Conservation (phyloP, 1,140 invertebrate species). For the Zaprionus tsacasi region DNA sequence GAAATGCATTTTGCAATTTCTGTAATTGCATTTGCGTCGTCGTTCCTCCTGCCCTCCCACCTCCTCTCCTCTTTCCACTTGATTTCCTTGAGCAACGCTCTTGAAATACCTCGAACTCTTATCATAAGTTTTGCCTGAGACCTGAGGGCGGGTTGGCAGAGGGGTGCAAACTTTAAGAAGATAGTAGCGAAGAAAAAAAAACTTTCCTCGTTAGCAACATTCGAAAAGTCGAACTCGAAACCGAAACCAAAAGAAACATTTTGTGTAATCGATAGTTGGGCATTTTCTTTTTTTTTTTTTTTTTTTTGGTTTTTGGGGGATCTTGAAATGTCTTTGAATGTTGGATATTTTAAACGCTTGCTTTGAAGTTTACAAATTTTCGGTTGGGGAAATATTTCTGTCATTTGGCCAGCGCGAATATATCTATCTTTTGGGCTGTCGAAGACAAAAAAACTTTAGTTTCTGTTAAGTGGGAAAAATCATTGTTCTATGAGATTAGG, state of each 20-base stretch:
- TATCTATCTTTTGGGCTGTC: background rate
- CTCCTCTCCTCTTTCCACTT: background rate
- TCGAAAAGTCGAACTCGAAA: conserved; percentile 3
- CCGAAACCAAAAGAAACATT: background rate
- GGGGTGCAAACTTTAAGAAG: background rate
- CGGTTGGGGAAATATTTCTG: background rate
- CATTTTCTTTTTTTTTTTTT: background rate
- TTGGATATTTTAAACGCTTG: background rate
- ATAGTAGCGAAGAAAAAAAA: conserved; percentile 7
- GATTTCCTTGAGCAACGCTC: background rate
- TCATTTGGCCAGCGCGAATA: background rate
- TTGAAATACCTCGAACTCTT: background rate
- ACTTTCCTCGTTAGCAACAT: conserved; percentile 36
- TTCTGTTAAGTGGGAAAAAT: too few relatives aligned
- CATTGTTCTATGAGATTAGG: too few relatives aligned
- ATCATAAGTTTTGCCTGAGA: conserved; percentile 4
- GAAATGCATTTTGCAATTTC: conserved; percentile 35
- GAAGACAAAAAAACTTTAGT: too few relatives aligned
- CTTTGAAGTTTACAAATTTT: background rate
- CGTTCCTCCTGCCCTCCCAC: background rate
- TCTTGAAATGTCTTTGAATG: background rate
- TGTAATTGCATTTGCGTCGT: conserved; percentile 45
- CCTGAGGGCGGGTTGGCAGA: background rate
- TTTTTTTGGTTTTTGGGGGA: conserved; percentile 2
- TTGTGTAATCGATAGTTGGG: conserved; percentile 47